Evolutionary conservation across 2,113 vertebrate species (phyloP).

Genomic region (Mastomys natalensis): DNA sequence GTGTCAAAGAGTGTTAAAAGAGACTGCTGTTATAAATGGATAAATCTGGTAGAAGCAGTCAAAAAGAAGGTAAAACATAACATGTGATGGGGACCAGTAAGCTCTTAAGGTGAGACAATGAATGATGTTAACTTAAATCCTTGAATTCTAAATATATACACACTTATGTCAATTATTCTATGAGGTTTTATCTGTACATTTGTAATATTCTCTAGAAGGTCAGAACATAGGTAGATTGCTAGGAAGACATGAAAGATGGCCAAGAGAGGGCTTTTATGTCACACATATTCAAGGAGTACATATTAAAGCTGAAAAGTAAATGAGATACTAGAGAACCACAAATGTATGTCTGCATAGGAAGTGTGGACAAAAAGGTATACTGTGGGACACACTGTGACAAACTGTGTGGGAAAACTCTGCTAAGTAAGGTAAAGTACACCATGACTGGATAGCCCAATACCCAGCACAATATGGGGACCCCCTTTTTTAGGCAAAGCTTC

Average conservation of each 20-base stretch:
- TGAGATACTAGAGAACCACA: not conserved
- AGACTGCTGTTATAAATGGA: not conserved
- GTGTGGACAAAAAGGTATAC: too few species aligned
- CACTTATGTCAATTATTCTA: not conserved
- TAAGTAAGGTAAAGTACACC: too few species aligned
- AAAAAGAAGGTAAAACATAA: not conserved
- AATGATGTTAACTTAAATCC: not conserved
- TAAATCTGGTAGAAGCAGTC: not conserved
- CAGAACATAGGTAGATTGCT: not conserved
- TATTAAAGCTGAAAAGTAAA: not conserved
- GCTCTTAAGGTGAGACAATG: not conserved
- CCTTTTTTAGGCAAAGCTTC: too few species aligned
- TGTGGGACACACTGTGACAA: too few species aligned
- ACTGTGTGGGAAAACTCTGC: too few species aligned
- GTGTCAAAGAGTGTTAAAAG: not conserved
- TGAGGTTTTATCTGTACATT: not conserved
- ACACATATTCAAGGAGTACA: not conserved
- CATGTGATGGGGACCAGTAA: not conserved
- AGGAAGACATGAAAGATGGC: not conserved
- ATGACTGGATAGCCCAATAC: too few species aligned
- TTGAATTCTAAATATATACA: not conserved
- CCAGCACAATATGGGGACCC: too few species aligned
- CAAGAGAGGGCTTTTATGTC: not conserved
- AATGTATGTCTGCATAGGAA: not conserved
- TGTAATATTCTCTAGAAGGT: not conserved